Conservation (phyloP, 2,888 invertebrate genomes). For the Hydrotaea diabolus region DNA sequence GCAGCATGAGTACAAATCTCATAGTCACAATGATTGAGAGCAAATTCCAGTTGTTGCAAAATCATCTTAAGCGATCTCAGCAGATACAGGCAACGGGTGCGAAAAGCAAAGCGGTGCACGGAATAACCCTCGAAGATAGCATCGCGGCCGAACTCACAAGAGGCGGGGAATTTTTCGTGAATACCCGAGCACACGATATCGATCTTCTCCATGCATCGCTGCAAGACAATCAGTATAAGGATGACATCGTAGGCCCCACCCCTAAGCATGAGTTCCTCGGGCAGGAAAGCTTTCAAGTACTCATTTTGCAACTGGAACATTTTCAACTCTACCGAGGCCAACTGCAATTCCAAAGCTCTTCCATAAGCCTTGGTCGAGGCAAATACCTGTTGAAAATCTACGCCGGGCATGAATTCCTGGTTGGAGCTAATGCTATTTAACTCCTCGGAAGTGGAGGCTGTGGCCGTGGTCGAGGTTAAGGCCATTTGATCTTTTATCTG, state of each 20-base stretch:
- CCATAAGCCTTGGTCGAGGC: slow-evolving; percentile 85
- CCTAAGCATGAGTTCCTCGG: slow-evolving; percentile 93
- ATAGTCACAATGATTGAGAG: slow-evolving; percentile 89
- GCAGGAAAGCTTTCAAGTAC: slow-evolving; percentile 95
- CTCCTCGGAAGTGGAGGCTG: slow-evolving; percentile 81
- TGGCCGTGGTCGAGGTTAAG: slow-evolving; percentile 82
- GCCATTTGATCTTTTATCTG: slow-evolving; percentile 82
- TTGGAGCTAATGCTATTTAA: slow-evolving; percentile 76
- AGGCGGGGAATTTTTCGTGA: slow-evolving; percentile 90
- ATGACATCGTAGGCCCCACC: slow-evolving; percentile 96
- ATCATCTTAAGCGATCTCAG: slow-evolving; percentile 89
- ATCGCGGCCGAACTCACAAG: slow-evolving; percentile 87
- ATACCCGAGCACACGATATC: slow-evolving; percentile 95
- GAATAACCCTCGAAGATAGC: slow-evolving; percentile 90
- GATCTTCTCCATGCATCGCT: slow-evolving; percentile 91
- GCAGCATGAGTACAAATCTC: slow-evolving; percentile 93
- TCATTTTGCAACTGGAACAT: slow-evolving; percentile 92
- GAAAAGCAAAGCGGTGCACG: slow-evolving; percentile 93
- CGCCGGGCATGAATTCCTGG: slow-evolving; percentile 79
- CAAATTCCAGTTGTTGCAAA: slow-evolving; percentile 85
- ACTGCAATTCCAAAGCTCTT: slow-evolving; percentile 93
- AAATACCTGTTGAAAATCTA: slow-evolving; percentile 88
- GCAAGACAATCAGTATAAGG: slow-evolving; percentile 90
- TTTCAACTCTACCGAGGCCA: slow-evolving; percentile 92
- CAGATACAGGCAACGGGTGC: slow-evolving; percentile 88